Evolutionary conservation across 2,888 invertebrate genomes (phyloP).

Genomic region (Chaetogeoica ovagalla): DNA sequence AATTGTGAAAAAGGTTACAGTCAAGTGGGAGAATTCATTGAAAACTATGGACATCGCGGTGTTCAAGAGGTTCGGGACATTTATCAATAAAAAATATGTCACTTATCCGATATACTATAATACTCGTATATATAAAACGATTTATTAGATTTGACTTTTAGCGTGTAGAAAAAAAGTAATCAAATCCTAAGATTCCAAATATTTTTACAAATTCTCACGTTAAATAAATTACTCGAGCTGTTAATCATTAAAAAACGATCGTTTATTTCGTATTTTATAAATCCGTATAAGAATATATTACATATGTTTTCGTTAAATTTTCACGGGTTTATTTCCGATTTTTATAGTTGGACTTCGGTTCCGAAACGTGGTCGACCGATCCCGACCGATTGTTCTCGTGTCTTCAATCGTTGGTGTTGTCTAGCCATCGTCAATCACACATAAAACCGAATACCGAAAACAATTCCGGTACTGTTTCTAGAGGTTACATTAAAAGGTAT

Average conservation of each 20-base stretch:
- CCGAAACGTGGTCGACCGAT: conserved; percentile 70
- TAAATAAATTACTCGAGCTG: no score
- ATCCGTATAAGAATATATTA: no score
- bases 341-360: conserved; percentile 68
- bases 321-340: not conserved
- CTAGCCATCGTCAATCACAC: not conserved
- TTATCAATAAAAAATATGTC: not conserved
- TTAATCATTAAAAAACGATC: no score
- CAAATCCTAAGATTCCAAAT: not conserved
- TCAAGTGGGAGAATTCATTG: conserved; percentile 66
- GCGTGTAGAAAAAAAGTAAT: not conserved
- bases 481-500: conserved; percentile 38
- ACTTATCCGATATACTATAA: no score
- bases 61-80: conserved; percentile 65
- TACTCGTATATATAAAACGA: not conserved
- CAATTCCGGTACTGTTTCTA: not conserved
- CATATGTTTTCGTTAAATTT: not conserved
- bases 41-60: conserved; percentile 72
- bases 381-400: conserved; percentile 67
- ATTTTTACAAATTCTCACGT: no score
- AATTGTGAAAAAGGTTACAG: conserved; percentile 62
- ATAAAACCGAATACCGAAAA: not conserved
- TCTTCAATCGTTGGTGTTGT: conserved; percentile 63
- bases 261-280: no score
- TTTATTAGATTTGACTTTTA: not conserved